These are phyloP conservation scores for Drosophila mimetica DNA, from an alignment of 2,888 invertebrate species.

Conservation along the genomic window DNA sequence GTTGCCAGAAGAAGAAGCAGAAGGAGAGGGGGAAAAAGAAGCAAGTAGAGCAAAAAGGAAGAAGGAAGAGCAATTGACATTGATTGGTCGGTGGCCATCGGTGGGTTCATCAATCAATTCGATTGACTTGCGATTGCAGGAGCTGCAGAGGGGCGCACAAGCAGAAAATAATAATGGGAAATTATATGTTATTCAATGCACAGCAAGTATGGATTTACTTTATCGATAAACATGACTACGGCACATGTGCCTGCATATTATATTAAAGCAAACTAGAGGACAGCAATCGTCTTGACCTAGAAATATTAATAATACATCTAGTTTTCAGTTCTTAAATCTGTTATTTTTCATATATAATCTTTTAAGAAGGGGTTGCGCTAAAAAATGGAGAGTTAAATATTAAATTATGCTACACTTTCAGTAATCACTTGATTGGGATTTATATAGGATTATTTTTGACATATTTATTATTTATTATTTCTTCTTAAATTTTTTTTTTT, in stretches of 20 bases:
- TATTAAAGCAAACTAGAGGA: too few species aligned
- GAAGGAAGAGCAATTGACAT: constrained; percentile 23
- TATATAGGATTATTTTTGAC: too few species aligned
- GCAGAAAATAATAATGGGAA: constrained; percentile 24
- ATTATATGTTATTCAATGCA: constrained; percentile 18
- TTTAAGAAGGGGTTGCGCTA: too few species aligned
- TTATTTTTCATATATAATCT: too few species aligned
- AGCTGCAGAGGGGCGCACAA: constrained; percentile 12
- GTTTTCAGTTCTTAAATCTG: neutral
- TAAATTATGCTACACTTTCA: too few species aligned
- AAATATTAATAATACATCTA: neutral
- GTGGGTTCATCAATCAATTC: constrained; percentile 38
- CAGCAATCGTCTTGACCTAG: neutral
- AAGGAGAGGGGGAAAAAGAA: neutral
- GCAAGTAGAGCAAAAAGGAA: neutral
- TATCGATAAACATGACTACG: neutral
- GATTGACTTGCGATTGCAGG: constrained; percentile 31
- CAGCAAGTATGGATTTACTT: neutral
- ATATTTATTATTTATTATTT: too few species aligned
- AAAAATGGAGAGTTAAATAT: too few species aligned
- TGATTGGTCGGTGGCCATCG: constrained; percentile 36
- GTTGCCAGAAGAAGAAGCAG: constrained; percentile 1
- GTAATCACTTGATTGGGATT: too few species aligned
- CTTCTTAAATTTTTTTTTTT: too few species aligned
- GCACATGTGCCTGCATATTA: too few species aligned